Conservation (phyloP, 2,113 vertebrate species). For the Alosa alosa region DNA sequence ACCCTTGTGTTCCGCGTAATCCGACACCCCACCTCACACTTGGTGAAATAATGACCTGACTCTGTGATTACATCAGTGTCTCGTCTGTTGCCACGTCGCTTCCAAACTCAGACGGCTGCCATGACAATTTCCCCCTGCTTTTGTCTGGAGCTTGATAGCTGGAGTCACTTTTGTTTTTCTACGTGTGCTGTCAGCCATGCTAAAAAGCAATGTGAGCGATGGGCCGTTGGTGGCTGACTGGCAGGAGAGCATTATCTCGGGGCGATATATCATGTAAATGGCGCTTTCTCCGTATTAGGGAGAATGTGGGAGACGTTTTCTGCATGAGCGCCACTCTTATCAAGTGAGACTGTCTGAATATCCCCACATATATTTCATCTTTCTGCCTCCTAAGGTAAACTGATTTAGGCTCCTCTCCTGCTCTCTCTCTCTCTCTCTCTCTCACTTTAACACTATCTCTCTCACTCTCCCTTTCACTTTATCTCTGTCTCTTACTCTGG, state of each 20-base stretch:
- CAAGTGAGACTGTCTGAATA: constrained; percentile 13
- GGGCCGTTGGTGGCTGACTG: constrained; percentile 3
- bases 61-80: not conserved
- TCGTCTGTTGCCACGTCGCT: not conserved
- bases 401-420: not conserved
- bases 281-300: constrained; percentile 8
- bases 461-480: not conserved
- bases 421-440: not conserved
- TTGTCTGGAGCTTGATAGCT: not conserved
- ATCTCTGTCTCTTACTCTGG: not conserved
- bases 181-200: constrained; percentile 13
- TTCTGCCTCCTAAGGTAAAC: constrained; percentile 11
- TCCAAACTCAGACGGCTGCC: not conserved
- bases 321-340: constrained; percentile 13
- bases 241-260: constrained; percentile 8
- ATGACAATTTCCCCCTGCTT: constrained; percentile 11
- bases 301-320: constrained; percentile 16
- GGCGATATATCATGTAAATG: constrained; percentile 16
- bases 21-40: not conserved
- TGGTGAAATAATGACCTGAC: not conserved
- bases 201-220: constrained; percentile 9
- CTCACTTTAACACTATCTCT: not conserved
- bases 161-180: constrained; percentile 8
- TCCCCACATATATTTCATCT: not conserved
- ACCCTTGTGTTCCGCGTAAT: not conserved